These are phyloP conservation scores for Ictalurus punctatus DNA, from an alignment of 2,113 vertebrate species.

Conservation along the genomic window DNA sequence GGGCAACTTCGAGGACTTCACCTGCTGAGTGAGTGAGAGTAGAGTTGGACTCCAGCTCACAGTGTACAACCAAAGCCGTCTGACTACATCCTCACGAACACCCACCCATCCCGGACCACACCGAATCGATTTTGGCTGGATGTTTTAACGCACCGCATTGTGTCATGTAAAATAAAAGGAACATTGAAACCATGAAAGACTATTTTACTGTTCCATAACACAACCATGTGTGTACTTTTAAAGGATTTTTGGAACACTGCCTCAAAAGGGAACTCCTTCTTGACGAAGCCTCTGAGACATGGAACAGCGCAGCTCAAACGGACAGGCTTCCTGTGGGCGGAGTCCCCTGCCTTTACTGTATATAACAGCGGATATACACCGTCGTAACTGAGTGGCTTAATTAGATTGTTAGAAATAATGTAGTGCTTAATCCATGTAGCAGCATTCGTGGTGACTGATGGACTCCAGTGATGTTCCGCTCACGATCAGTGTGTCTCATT, in stretches of 20 bases:
- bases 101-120: slow-evolving; percentile 14
- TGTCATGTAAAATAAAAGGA: slow-evolving; percentile 6
- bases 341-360: slow-evolving; percentile 54
- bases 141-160: slow-evolving; percentile 22
- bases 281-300: slow-evolving; percentile 60
- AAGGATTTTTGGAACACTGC: slow-evolving; percentile 68
- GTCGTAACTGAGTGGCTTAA: slow-evolving; percentile 50
- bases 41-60: slow-evolving; percentile 35
- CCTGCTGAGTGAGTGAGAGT: slow-evolving; percentile 79
- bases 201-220: slow-evolving; percentile 47
- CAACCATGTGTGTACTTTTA: slow-evolving; percentile 49
- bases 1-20: slow-evolving; percentile 98
- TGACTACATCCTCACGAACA: slow-evolving; percentile 52
- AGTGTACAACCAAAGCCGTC: slow-evolving; percentile 72
- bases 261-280: slow-evolving; percentile 60
- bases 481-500: slow-evolving; percentile 60
- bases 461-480: slow-evolving; percentile 48
- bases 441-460: slow-evolving; percentile 61
- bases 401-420: slow-evolving; percentile 53
- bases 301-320: slow-evolving; percentile 43
- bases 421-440: slow-evolving; percentile 72
- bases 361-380: slow-evolving; percentile 48
- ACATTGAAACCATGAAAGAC: slow-evolving; percentile 24
- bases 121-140: not conserved
- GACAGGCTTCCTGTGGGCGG: slow-evolving; percentile 36